Conservation (phyloP, 2,113 vertebrate species). For the Notarius quadriscutis region DNA sequence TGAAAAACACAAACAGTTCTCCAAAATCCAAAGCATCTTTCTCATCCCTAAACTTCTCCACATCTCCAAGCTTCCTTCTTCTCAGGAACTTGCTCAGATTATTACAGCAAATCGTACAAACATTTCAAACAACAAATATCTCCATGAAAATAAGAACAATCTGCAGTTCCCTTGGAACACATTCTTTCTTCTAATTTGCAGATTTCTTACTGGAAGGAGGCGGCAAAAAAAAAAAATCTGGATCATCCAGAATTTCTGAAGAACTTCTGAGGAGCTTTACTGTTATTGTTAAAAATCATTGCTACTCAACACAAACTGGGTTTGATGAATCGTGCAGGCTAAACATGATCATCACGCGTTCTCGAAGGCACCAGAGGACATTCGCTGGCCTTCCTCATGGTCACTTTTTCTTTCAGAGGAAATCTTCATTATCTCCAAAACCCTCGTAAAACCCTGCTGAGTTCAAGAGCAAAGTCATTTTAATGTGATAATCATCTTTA, state of each 20-base stretch:
- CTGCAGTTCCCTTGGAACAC: not conserved
- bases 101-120: not conserved
- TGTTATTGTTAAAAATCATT: too few species aligned
- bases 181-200: too few species aligned
- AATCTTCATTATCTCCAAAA: too few species aligned
- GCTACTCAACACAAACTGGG: too few species aligned
- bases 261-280: not conserved
- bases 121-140: not conserved
- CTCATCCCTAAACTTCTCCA: not conserved
- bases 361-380: too few species aligned
- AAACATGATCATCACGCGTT: not conserved
- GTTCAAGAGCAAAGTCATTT: not conserved
- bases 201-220: not conserved
- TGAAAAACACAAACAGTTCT: not conserved
- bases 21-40: not conserved
- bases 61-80: not conserved
- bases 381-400: too few species aligned
- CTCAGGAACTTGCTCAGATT: not conserved
- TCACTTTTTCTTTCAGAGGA: too few species aligned
- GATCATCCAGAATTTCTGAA: not conserved
- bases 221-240: too few species aligned
- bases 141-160: not conserved
- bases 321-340: not conserved
- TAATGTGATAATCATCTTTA: not conserved
- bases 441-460: too few species aligned